Conservation (phyloP, 2,113 vertebrate genomes). For the Genyomyrus donnyi region DNA sequence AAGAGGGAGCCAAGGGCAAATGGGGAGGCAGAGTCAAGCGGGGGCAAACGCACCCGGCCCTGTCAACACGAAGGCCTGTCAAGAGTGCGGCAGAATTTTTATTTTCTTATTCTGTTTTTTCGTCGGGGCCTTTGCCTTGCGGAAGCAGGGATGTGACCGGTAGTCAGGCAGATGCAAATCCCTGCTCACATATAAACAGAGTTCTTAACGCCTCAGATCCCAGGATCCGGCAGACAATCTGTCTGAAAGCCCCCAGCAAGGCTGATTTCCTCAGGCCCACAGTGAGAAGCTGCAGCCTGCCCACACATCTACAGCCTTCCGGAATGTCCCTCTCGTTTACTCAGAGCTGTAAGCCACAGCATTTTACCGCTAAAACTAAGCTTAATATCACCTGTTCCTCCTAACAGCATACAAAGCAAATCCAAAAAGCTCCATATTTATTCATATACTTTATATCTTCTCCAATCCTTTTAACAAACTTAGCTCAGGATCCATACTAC, state of each 20-base stretch:
- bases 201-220: background rate
- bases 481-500: background rate
- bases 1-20: constrained; percentile 52
- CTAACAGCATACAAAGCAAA: background rate
- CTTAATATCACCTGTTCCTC: background rate
- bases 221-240: background rate
- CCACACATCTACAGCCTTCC: too few relatives aligned
- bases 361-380: background rate
- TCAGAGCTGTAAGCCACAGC: background rate
- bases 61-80: background rate
- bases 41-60: background rate
- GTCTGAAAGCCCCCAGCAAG: background rate
- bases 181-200: background rate
- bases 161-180: background rate
- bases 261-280: background rate
- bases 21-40: constrained; percentile 39
- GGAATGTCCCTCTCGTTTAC: background rate
- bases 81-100: background rate
- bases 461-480: background rate
- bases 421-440: background rate
- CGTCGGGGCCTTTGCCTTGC: background rate
- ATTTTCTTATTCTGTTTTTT: background rate
- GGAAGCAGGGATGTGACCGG: background rate
- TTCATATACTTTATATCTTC: background rate
- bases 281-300: background rate